Base-by-base conservation (phyloP, 2,888 invertebrate species). In the Latheticus oryzae region DNA sequence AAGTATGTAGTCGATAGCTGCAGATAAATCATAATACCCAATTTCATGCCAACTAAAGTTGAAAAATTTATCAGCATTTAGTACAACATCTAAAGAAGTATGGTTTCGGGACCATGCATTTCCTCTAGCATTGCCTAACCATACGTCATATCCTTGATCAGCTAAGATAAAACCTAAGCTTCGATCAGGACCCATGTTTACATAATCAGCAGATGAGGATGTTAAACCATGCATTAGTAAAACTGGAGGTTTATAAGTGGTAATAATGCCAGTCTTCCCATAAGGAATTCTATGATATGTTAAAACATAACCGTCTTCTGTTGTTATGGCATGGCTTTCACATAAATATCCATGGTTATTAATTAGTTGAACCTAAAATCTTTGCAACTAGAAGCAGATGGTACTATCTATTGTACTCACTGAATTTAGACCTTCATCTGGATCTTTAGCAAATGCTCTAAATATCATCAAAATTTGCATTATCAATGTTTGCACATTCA, bases 291-390 rank as follows among this genome's bases (percentile, higher is more conserved):
- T 73, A 60, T 84, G 83, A 33, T 84, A 50, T 23, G 76, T 74
- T 15, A 85, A 72, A 9, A 84, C 73, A 67, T 81, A 85, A 1
- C 83, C 84, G 71, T 85, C 84, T 9, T 74, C 63, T 0, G 85
- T 83, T 12, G 62, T 65, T 1, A 77, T 74, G 2, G 53, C 38
- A 58, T 79, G 77, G 1, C 57, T 64, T 68, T 79, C 78, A 3
- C 68, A 71, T 0, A 73, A 73, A 58, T 76, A 80, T 4, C 79
- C 79, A 24, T 76, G 68, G 30, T 72, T 69, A 28, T 55, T 51
- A 23, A 79, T 74, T 32, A 79, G 61, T 57, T 79, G 85, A 0
- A 48, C 35, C 35, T 48, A 28, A 33, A 16, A 15, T 45, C 15
- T 19, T 5, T 19, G 9, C n/a, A n/a, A n/a, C n/a, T n/a, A n/a